Evolutionary conservation across 2,113 vertebrate genomes (phyloP), one percentile per base, ranked within the genome.

Genomic region (Tragelaphus strepsiceros): DNA sequence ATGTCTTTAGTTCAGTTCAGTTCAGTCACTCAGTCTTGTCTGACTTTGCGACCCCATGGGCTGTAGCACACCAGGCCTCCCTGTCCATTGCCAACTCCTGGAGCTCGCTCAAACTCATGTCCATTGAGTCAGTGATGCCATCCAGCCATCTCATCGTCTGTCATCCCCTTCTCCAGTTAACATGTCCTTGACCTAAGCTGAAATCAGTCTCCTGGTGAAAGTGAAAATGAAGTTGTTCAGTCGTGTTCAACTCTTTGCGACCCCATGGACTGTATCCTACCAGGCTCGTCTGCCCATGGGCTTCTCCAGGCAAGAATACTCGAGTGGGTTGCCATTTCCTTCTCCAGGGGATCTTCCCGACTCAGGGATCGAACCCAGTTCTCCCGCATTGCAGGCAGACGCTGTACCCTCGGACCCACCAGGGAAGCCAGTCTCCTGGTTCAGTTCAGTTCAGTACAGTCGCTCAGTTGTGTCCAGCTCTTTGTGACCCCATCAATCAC

Each of bases 281-380:
- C 67, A 74, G 67, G n/a, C 19, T 74, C 35, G n/a, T 74, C n/a
- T 1, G 10, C 13, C n/a, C 67, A 22, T 39, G n/a, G 67, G n/a
- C 21, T 74, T 74, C 19, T 74, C 67, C n/a, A 74, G 67, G n/a
- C 19, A 39, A 11, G 19, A 24, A 13, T 39, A 39, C 67, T 74
- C 2, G n/a, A 6, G n/a, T 74, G n/a, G n/a, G 67, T 39, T 35
- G 5, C 10, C 4, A 0, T 22, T 39, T 39, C 67, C n/a, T 74
- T 22, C 19, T 39, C 67, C 5, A 19, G 64, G 3, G 64, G 5
- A 74, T 22, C 35, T 74, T 22, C n/a, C n/a, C 0, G 0, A 22
- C 67, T 35, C n/a, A 39, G 11, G n/a, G 67, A 22, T 13, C 0
- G 19, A 74, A 24, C n/a, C 67, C 19, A 22, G 67, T 5, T 74